These are phyloP conservation scores for Holothuria scabra DNA, from an alignment of 53 echinoderm and acorn worm genomes.

Conservation along the genomic window DNA sequence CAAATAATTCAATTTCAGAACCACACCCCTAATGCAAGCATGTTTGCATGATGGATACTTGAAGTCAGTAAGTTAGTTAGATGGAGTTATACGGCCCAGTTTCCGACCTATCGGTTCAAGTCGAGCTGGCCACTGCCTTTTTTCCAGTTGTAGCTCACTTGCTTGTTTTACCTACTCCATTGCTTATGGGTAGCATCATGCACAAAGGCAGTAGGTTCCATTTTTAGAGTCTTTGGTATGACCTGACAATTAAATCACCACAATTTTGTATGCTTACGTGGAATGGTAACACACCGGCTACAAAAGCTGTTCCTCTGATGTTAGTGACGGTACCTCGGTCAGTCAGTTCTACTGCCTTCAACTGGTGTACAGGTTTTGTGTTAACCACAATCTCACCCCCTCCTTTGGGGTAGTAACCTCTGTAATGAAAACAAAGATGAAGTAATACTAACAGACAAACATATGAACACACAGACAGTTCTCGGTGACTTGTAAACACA, in stretches of 20 bases:
- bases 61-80: too few species aligned
- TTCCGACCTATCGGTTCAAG: too few species aligned
- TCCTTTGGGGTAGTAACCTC: conserved; percentile 96
- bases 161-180: too few species aligned
- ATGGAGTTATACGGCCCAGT: too few species aligned
- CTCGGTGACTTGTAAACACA: background rate
- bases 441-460: background rate
- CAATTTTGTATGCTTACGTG: conserved; percentile 66
- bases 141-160: too few species aligned
- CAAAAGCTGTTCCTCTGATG: conserved; percentile 83
- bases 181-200: too few species aligned
- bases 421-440: conserved; percentile 22
- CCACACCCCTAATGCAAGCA: background rate
- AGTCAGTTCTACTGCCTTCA: conserved; percentile 62
- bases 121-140: too few species aligned
- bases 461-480: background rate
- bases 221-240: too few species aligned
- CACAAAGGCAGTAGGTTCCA: too few species aligned
- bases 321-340: conserved; percentile 73
- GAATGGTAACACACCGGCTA: conserved; percentile 84
- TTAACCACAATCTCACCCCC: conserved; percentile 84
- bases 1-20: background rate
- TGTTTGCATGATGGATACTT: background rate
- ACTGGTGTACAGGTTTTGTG: conserved; percentile 58
- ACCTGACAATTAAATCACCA: background rate